Percentiles rank a stretch among this genome's conserved stretches.
Evolutionary conservation across 2,113 vertebrate genomes (phyloP).

Genomic region (Scytalopus superciliaris): DNA sequence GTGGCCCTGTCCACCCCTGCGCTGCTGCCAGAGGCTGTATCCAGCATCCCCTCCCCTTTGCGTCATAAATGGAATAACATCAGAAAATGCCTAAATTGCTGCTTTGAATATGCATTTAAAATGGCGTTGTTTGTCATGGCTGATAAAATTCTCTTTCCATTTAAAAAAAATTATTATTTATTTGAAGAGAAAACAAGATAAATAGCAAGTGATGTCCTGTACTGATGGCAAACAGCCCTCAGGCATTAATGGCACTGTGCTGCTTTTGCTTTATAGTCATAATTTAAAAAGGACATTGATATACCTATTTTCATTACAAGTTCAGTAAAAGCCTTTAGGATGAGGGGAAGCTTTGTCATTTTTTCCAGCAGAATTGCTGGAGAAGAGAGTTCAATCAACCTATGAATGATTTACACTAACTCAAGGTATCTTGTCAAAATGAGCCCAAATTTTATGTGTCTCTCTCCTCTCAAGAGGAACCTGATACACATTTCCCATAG

Average conservation of each 20-base stretch:
- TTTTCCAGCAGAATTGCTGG: not conserved
- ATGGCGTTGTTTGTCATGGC: not conserved
- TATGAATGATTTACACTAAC: not conserved
- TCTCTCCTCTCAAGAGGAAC: not conserved
- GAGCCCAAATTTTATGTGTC: not conserved
- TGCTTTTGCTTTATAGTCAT: not conserved
- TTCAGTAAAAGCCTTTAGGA: not conserved
- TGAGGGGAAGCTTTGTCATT: not conserved
- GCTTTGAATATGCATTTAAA: not conserved
- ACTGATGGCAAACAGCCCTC: not conserved
- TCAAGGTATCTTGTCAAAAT: not conserved
- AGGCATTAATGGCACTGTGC: rapidly evolving
- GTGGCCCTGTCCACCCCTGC: rapidly evolving
- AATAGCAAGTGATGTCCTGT: not conserved
- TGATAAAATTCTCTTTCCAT: not conserved
- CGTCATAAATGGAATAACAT: not conserved
- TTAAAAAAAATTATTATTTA: not conserved
- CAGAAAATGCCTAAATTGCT: not conserved
- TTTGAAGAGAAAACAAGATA: not conserved
- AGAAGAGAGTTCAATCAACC: not conserved
- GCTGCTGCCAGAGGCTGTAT: not conserved
- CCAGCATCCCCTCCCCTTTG: not conserved
- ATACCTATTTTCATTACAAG: not conserved
- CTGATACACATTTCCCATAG: not conserved
- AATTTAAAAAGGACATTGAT: not conserved